Conservation (phyloP, 2,113 vertebrate species). For the Holacanthus passer region DNA sequence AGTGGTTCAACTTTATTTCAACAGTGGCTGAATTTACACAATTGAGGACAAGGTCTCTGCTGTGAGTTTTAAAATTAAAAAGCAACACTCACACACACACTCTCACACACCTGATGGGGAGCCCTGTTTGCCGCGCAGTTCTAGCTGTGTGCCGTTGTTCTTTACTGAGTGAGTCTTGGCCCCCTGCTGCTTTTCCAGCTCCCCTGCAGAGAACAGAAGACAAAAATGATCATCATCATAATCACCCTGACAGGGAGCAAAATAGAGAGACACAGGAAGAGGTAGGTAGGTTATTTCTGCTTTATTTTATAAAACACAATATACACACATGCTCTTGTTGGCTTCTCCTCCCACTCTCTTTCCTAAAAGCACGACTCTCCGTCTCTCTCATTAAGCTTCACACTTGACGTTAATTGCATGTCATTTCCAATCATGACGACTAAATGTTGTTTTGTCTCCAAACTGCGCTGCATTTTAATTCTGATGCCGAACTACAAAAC, state of each 20-base stretch:
- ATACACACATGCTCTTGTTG: neutral
- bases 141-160: slow-evolving; percentile 90
- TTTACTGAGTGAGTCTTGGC: slow-evolving; percentile 89
- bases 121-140: slow-evolving; percentile 89
- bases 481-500: neutral
- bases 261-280: neutral
- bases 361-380: slow-evolving; percentile 31
- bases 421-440: slow-evolving; percentile 70
- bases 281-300: neutral
- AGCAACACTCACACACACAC: slow-evolving; percentile 13
- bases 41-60: slow-evolving; percentile 4
- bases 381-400: slow-evolving; percentile 68
- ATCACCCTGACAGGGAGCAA: slow-evolving; percentile 27
- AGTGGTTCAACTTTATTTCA: neutral
- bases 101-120: slow-evolving; percentile 89
- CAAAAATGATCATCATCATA: slow-evolving; percentile 34
- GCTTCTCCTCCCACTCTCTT: slow-evolving; percentile 1
- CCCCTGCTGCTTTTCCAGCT: slow-evolving; percentile 96
- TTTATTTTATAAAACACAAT: neutral
- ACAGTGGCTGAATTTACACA: neutral
- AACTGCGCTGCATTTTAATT: slow-evolving; percentile 46
- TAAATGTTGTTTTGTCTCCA: slow-evolving; percentile 63
- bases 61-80: slow-evolving; percentile 34
- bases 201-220: slow-evolving; percentile 86
- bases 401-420: slow-evolving; percentile 76